Conservation (phyloP, 1,140 invertebrate species). For the Zaprionus lachaisei region DNA sequence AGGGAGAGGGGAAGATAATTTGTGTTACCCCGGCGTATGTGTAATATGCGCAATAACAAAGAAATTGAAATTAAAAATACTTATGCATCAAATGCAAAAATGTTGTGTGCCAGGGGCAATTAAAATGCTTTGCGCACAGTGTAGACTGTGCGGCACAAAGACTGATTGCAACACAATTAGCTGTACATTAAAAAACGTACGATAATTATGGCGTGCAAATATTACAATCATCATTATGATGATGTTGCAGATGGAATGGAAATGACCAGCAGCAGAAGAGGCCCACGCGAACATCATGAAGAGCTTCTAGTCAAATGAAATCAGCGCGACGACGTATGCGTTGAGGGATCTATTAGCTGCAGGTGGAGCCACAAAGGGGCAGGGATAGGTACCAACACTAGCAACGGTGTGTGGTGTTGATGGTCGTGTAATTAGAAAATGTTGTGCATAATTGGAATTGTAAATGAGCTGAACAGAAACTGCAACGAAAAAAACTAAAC, state of each 20-base stretch:
- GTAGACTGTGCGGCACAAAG: conserved; percentile 43
- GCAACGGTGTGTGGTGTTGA: conserved; percentile 54
- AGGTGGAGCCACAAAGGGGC: neutral
- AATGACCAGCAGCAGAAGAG: conserved; percentile 52
- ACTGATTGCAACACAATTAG: conserved; percentile 83
- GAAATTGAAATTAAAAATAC: conserved; percentile 54
- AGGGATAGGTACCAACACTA: neutral
- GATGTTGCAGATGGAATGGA: neutral
- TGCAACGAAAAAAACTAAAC: conserved; percentile 28
- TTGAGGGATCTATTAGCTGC: conserved; percentile 37
- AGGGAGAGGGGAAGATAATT: conserved; percentile 3
- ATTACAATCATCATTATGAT: neutral
- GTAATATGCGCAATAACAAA: conserved; percentile 59
- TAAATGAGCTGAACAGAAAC: conserved; percentile 63
- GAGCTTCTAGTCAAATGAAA: conserved; percentile 76
- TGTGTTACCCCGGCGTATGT: conserved; percentile 67
- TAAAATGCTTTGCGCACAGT: conserved; percentile 65
- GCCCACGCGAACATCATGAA: conserved; percentile 50
- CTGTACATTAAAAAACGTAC: conserved; percentile 83
- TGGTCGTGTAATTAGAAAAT: conserved; percentile 83
- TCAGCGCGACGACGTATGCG: conserved; percentile 74
- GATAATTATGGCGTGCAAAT: conserved; percentile 76
- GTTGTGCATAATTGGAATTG: conserved; percentile 83
- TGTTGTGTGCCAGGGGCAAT: conserved; percentile 57
- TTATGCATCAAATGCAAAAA: conserved; percentile 57